Evolutionary conservation across 1,140 invertebrate species (phyloP).

Genomic region (Thaumatotibia leucotreta): DNA sequence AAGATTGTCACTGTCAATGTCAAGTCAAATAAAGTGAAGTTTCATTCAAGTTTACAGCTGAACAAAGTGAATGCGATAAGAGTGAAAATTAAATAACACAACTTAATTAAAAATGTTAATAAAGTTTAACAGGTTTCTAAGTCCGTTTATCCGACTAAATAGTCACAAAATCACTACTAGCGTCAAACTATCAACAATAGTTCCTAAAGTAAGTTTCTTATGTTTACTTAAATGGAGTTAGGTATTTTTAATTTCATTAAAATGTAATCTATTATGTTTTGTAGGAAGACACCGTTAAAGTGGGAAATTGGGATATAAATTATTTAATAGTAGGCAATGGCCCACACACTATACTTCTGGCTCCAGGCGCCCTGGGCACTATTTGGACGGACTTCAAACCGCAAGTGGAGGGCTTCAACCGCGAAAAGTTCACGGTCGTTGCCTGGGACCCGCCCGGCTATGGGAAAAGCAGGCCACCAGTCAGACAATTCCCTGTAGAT

Average conservation of each 20-base stretch:
- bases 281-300: constrained; percentile 72
- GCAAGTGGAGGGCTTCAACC: constrained; percentile 84
- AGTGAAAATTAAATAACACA: not conserved
- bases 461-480: constrained; percentile 88
- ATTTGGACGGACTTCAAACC: constrained; percentile 90
- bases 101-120: constrained; percentile 21
- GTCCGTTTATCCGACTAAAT: constrained; percentile 16
- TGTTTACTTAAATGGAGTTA: not conserved
- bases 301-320: constrained; percentile 80
- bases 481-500: constrained; percentile 81
- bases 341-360: constrained; percentile 80
- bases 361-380: constrained; percentile 87
- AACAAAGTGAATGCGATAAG: not conserved
- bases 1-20: too few relatives aligned
- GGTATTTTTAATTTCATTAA: not conserved
- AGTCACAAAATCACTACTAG: constrained; percentile 6
- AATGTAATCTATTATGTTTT: constrained; percentile 18
- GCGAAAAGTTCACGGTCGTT: constrained; percentile 84
- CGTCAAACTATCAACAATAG: constrained; percentile 23
- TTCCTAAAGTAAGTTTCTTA: constrained; percentile 26
- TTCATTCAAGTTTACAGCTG: too few relatives aligned
- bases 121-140: constrained; percentile 17
- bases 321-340: constrained; percentile 86
- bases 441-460: constrained; percentile 94
- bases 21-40: too few relatives aligned